These are phyloP conservation scores for Hyppa rectilinea DNA, from an alignment of 2,888 invertebrate genomes.

Conservation along the genomic window DNA sequence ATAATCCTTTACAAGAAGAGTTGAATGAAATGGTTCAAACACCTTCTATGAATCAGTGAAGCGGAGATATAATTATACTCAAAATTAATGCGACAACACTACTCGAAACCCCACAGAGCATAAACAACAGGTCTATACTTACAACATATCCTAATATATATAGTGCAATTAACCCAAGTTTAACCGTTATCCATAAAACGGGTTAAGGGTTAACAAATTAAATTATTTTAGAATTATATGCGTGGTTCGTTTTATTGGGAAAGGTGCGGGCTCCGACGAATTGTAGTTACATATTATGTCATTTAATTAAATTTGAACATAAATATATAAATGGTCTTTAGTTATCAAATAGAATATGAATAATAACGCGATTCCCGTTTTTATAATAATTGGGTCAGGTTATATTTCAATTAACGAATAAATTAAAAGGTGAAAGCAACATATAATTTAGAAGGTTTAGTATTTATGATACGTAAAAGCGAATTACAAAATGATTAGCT, in stretches of 20 bases:
- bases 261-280: constrained; percentile 31
- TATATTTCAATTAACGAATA: neutral
- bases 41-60: neutral
- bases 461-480: neutral
- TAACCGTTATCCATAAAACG: constrained; percentile 65
- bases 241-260: constrained; percentile 58
- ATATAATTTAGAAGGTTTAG: neutral
- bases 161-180: constrained; percentile 67
- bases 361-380: neutral
- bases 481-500: neutral
- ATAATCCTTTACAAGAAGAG: no score
- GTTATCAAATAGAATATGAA: neutral
- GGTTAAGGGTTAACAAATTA: constrained; percentile 71
- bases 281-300: constrained; percentile 20
- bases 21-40: neutral
- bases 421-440: neutral
- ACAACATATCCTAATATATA: constrained; percentile 31
- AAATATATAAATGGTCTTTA: neutral
- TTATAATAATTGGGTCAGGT: neutral
- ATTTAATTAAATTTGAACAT: constrained; percentile 11
- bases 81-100: constrained; percentile 18
- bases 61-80: constrained; percentile 9
- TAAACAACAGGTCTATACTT: constrained; percentile 27
- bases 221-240: constrained; percentile 68
- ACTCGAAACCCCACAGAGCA: constrained; percentile 3